phyloP scores from a whole-genome alignment of 2,888 invertebrate species.

The Timandra comae region DNA sequence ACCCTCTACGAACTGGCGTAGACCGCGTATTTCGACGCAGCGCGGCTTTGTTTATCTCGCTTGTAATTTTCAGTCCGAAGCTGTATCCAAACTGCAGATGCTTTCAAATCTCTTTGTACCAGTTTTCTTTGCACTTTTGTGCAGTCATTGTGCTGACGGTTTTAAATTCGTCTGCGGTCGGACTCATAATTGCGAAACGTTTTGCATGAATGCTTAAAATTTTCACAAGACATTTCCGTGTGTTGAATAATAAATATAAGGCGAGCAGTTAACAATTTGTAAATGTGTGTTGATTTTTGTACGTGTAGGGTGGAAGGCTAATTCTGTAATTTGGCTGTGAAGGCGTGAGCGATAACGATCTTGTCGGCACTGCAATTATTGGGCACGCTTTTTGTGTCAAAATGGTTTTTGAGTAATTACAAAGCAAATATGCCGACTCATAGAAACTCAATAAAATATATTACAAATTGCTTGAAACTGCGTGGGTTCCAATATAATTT shows the following conservation, averaged over 20 bases:
- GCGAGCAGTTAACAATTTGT: conserved; percentile 7
- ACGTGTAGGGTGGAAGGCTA: conserved; percentile 41
- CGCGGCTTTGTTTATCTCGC: conserved; percentile 56
- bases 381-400: conserved; percentile 45
- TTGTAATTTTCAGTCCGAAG: conserved; percentile 66
- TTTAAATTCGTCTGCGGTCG: conserved; percentile 40
- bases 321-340: conserved; percentile 51
- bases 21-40: conserved; percentile 23
- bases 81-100: conserved; percentile 66
- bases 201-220: conserved; percentile 14
- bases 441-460: conserved; percentile 17
- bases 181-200: conserved; percentile 36
- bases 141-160: conserved; percentile 54
- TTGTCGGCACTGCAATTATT: conserved; percentile 55
- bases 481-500: no score
- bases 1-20: conserved; percentile 61
- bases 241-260: conserved; percentile 8
- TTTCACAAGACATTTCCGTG: neutral
- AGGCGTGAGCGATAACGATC: conserved; percentile 58
- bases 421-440: conserved; percentile 41
- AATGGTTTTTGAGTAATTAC: conserved; percentile 54
- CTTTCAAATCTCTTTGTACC: conserved; percentile 67
- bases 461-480: no score
- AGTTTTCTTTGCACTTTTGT: conserved; percentile 61
- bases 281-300: conserved; percentile 18